A percentile compares a stretch with the other conserved stretches of the same genome.
phyloP scores from a whole-genome alignment of 2,113 vertebrate species.

The Muntiacus muntjak region DNA sequence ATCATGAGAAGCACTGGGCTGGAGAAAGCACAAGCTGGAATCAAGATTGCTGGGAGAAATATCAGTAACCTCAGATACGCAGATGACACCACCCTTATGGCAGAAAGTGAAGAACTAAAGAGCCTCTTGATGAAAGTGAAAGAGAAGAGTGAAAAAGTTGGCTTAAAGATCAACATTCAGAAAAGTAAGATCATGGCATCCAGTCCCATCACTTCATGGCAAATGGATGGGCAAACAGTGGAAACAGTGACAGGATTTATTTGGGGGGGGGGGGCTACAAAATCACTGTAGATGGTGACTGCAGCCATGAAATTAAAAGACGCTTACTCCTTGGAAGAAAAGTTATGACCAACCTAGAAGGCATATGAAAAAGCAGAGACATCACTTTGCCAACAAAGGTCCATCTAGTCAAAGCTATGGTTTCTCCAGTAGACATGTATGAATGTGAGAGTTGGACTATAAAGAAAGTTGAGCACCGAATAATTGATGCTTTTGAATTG shows the following conservation, averaged over 20 bases:
- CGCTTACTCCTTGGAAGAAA: fast-evolving
- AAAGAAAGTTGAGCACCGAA: fast-evolving
- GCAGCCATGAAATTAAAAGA: background rate
- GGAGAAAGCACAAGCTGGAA: background rate
- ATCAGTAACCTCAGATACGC: background rate
- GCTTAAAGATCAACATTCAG: background rate
- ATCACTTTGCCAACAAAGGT: background rate
- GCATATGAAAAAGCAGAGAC: background rate
- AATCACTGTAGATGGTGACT: background rate
- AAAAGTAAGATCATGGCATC: background rate
- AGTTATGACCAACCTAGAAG: background rate
- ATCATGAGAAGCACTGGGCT: background rate
- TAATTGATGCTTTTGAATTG: background rate
- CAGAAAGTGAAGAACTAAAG: background rate
- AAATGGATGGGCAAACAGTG: background rate
- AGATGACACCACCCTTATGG: background rate
- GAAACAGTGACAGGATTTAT: background rate
- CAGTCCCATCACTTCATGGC: background rate
- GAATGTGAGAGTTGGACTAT: background rate
- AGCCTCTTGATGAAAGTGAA: background rate
- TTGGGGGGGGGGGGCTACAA: background rate
- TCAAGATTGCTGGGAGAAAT: background rate
- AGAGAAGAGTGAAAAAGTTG: background rate
- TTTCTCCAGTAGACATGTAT: background rate
- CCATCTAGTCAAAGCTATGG: background rate